Evolutionary conservation across 1,140 invertebrate genomes (phyloP), one percentile per base, ranked within the genome.

Genomic region (Caenorhabditis latens): DNA sequence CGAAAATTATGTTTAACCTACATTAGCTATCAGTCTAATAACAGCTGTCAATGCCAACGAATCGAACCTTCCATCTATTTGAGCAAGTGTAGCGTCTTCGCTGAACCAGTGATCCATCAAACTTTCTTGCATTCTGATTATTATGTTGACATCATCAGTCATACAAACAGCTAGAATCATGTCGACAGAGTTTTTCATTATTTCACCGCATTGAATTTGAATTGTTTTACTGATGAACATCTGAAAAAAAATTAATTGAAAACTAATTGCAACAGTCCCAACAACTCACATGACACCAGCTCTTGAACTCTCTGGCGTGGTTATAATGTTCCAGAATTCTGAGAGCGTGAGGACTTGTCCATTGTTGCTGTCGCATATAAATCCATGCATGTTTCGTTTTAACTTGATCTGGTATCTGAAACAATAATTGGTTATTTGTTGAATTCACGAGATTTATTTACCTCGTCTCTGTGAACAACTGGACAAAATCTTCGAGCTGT

Each of bases 401-500:
- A 4, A 50, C 1, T 4, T 32, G 6, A 79, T 79, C 71, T 1
- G 71, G 71, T 9, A 14, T 48, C 46, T 67, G 40, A 32, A 32
- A 32, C 11, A 40, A 13, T 42, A 32, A 67, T 6, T 8, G 50
- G 9, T 53, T 53, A 8, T 32, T 42, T 8, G 7, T 21, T 67
- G 1, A 11, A 14, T 9, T 21, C 6, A 42, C 8, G 40, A 4
- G 0, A 8, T 67, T 40, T 11, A 0, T 61, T 40, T 42, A 67
- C 63, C 63, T 79, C 71, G 53, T 79, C 19, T 50, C 71, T 79
- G 1, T 19, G 4, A 8, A 79, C 43, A 50, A 24, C 50, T 14
- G 71, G 71, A 50, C 71, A 79, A n/a, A 79, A 79, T 79, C 71
- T n/a, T 50, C 71, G 13, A 50, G 71, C 71, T 19, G 46, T 4